A percentile compares a stretch with the other conserved stretches of the same genome.
These are phyloP conservation scores for Sebastes hopkinsi DNA, from an alignment of 2,797 vertebrate genomes.

Conservation along the genomic window DNA sequence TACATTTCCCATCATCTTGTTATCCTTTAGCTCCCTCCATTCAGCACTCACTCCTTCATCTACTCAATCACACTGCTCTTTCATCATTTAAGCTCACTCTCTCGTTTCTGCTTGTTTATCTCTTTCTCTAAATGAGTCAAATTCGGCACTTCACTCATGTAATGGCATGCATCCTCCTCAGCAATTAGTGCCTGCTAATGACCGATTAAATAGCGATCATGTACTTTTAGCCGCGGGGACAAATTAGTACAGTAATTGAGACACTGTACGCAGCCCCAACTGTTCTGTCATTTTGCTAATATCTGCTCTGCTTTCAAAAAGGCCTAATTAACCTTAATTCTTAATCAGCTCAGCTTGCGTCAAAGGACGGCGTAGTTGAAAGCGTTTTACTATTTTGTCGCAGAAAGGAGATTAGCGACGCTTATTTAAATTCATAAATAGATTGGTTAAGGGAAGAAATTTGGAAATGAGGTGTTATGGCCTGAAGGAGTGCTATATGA, in stretches of 20 bases:
- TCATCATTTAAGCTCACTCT: conserved; percentile 16
- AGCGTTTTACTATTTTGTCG: conserved; percentile 13
- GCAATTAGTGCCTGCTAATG: conserved; percentile 59
- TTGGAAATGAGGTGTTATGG: conserved; percentile 27
- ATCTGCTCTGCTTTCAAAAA: conserved; percentile 42
- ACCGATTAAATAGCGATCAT: conserved; percentile 48
- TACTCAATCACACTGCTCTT: neutral
- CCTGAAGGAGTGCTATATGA: conserved; percentile 17
- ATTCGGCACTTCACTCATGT: conserved; percentile 24
- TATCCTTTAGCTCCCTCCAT: neutral
- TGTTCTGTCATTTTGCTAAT: conserved; percentile 28
- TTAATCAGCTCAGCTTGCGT: conserved; percentile 32
- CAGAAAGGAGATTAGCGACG: conserved; percentile 42
- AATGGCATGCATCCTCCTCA: conserved; percentile 29
- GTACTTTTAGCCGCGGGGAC: conserved; percentile 49
- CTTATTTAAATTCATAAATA: conserved; percentile 45
- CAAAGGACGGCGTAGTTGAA: conserved; percentile 24
- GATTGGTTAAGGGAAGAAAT: conserved; percentile 22
- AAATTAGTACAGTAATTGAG: conserved; percentile 48
- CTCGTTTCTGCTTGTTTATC: conserved; percentile 29
- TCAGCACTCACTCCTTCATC: conserved; percentile 7
- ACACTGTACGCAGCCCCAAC: conserved; percentile 16
- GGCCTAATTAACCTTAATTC: conserved; percentile 59
- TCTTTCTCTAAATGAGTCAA: conserved; percentile 25
- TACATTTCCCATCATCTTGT: conserved; percentile 3